Evolutionary conservation across 2,797 vertebrate species (phyloP).

Genomic region (Iguana delicatissima): DNA sequence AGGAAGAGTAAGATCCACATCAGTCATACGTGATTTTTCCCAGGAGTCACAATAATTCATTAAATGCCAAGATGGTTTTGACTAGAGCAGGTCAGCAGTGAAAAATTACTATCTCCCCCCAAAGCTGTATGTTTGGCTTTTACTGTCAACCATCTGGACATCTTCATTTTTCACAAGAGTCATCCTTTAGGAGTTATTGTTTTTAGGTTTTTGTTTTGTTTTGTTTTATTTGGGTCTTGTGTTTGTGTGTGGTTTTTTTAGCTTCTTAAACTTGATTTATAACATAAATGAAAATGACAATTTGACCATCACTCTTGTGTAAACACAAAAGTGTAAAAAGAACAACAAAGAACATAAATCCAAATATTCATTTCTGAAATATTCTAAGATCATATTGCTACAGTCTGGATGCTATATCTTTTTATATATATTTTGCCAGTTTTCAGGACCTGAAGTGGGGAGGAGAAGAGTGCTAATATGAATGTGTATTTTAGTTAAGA

Average conservation of each 20-base stretch:
- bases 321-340: not conserved
- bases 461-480: too few relatives aligned
- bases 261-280: conserved; percentile 12
- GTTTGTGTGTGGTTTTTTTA: not conserved
- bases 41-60: conserved; percentile 29
- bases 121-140: conserved; percentile 12
- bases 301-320: not conserved
- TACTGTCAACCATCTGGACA: conserved; percentile 24
- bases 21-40: conserved; percentile 5
- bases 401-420: too few relatives aligned
- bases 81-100: conserved; percentile 32
- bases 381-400: too few relatives aligned
- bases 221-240: not conserved
- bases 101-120: conserved; percentile 14
- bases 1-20: conserved; percentile 1
- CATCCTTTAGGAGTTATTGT: not conserved
- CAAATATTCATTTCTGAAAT: not conserved
- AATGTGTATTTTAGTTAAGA: too few relatives aligned
- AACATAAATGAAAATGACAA: not conserved
- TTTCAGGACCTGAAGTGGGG: too few relatives aligned
- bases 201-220: not conserved
- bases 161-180: conserved; percentile 25
- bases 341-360: not conserved
- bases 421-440: too few relatives aligned
- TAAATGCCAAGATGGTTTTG: conserved; percentile 5